Percentiles rank a stretch among this genome's conserved stretches.
Evolutionary conservation across 2,888 invertebrate genomes (phyloP).

Genomic region (Philopedon plagiatum): DNA sequence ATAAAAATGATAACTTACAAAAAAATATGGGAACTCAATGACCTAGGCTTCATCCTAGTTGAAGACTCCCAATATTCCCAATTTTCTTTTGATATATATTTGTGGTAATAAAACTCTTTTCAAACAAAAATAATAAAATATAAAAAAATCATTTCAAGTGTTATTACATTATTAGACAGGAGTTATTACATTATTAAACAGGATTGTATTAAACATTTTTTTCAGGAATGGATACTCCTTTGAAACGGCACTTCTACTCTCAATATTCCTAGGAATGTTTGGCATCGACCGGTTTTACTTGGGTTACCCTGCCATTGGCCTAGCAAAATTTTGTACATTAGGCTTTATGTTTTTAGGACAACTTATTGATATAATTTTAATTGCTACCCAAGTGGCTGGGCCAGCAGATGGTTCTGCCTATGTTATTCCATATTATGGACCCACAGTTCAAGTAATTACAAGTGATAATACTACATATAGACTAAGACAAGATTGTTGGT

Average conservation of each 20-base stretch:
- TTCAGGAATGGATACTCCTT: conserved; percentile 93
- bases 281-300: conserved; percentile 97
- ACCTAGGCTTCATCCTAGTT: no score
- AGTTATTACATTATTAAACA: neutral
- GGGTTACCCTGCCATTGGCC: conserved; percentile 97
- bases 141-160: no score
- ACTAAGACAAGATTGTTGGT: conserved; percentile 85
- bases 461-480: conserved; percentile 90
- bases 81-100: no score
- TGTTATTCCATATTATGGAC: conserved; percentile 94
- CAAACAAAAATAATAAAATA: no score
- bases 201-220: conserved; percentile 52
- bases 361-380: conserved; percentile 93
- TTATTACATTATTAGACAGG: neutral
- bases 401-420: conserved; percentile 97
- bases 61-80: no score
- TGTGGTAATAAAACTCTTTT: no score
- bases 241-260: conserved; percentile 91
- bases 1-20: no score
- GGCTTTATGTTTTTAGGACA: conserved; percentile 98
- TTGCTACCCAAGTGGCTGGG: conserved; percentile 93
- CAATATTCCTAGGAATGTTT: conserved; percentile 98
- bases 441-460: conserved; percentile 83
- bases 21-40: no score
- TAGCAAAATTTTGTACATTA: conserved; percentile 94